Percentiles rank a stretch among this genome's conserved stretches.
These are phyloP conservation scores for Phalacrocorax carbo DNA, from an alignment of 2,113 vertebrate species.

Conservation along the genomic window DNA sequence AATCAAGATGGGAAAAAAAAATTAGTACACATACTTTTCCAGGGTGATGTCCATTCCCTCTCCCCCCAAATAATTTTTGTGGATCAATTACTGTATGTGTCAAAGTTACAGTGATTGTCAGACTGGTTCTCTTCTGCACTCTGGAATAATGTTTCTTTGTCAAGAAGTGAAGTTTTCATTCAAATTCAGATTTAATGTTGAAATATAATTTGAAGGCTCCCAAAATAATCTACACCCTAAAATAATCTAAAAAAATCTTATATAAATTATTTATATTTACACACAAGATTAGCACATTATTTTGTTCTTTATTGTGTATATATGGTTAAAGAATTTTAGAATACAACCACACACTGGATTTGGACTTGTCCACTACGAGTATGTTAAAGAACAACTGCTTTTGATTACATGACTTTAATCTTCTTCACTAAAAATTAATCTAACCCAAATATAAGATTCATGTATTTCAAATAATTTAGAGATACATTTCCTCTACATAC, in stretches of 20 bases:
- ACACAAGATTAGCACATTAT: not conserved
- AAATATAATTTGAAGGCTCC: not conserved
- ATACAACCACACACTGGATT: not conserved
- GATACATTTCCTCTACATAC: not conserved
- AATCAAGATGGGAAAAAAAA: not conserved
- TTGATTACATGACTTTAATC: not conserved
- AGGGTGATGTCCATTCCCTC: not conserved
- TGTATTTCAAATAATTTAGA: not conserved
- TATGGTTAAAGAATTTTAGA: not conserved
- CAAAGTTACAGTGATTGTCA: not conserved
- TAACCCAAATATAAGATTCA: not conserved
- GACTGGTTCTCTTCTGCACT: not conserved
- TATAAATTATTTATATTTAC: not conserved
- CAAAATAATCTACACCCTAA: not conserved
- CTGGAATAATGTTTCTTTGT: not conserved
- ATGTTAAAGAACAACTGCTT: not conserved
- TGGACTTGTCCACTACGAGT: not conserved
- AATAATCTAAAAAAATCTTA: too few species aligned
- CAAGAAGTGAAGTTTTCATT: not conserved
- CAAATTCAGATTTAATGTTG: not conserved
- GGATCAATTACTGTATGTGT: not conserved
- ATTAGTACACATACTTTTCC: not conserved
- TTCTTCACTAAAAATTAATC: not conserved
- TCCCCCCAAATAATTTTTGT: not conserved
- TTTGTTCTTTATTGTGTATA: not conserved